Evolutionary conservation across 2,113 vertebrate genomes (phyloP).

Genomic region (Halcyon malimbica): DNA sequence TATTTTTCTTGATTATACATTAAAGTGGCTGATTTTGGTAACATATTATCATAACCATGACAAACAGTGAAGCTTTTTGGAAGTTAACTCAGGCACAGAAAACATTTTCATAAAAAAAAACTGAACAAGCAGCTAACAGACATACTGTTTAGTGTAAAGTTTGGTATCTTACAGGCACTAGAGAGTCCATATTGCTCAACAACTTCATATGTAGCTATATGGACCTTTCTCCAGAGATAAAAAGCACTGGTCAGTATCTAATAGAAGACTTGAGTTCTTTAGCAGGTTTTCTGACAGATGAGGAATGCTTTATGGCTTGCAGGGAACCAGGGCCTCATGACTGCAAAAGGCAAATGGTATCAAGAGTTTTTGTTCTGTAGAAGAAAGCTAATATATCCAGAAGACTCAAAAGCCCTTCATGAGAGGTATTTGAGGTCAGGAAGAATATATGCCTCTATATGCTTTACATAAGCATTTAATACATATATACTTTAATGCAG

Average conservation of each 20-base stretch:
- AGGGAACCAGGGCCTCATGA: not conserved
- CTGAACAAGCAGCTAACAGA: constrained; percentile 8
- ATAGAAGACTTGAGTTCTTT: not conserved
- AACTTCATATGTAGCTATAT: not conserved
- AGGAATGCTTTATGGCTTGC: not conserved
- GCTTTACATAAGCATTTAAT: not conserved
- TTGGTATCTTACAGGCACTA: not conserved
- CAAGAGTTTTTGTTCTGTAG: not conserved
- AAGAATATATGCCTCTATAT: not conserved
- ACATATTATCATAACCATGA: constrained; percentile 16
- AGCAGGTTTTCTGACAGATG: not conserved
- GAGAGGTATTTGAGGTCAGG: not conserved
- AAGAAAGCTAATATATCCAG: not conserved
- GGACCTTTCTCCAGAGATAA: not conserved
- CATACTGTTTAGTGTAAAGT: not conserved
- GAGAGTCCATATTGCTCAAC: not conserved
- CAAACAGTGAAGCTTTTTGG: not conserved
- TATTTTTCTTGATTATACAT: constrained; percentile 59
- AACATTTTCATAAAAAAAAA: not conserved
- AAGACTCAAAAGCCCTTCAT: not conserved
- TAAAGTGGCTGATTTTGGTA: not conserved
- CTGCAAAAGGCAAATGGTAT: not conserved
- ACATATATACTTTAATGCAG: not conserved
- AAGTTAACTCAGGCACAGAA: not conserved
- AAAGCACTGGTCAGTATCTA: not conserved